Conservation (phyloP, 2,113 vertebrate genomes). For the Tenrec ecaudatus region DNA sequence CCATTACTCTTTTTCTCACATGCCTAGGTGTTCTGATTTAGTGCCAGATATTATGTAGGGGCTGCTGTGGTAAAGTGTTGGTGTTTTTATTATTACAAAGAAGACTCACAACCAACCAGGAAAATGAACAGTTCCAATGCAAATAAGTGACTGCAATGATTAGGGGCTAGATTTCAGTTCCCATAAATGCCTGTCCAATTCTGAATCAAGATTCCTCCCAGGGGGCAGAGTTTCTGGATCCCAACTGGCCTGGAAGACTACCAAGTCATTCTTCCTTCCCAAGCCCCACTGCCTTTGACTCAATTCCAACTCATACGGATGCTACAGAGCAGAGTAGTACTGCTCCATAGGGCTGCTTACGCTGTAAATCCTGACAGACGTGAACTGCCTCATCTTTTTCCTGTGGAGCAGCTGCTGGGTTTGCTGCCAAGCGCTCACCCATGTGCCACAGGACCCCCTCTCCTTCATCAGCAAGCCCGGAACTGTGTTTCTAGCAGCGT, state of each 20-base stretch:
- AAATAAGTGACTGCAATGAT: not conserved
- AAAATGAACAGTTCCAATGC: slow-evolving; percentile 2
- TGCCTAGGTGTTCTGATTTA: not conserved
- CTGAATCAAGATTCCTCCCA: not conserved
- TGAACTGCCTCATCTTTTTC: not conserved
- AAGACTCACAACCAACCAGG: not conserved
- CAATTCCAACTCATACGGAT: not conserved
- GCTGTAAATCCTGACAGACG: not conserved
- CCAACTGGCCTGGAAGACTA: not conserved
- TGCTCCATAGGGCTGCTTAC: too few relatives aligned
- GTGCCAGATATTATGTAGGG: not conserved
- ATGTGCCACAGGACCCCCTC: not conserved
- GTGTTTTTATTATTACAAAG: not conserved
- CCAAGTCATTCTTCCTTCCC: not conserved
- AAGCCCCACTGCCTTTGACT: not conserved
- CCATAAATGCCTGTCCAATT: not conserved
- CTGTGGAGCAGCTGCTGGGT: not conserved
- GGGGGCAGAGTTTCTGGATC: not conserved
- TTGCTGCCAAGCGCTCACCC: not conserved
- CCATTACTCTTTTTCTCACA: not conserved
- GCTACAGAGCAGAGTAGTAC: too few relatives aligned
- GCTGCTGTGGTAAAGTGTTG: not conserved
- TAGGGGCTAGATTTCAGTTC: not conserved
- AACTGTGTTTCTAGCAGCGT: not conserved
- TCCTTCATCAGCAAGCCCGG: not conserved